Evolutionary conservation across 2,113 vertebrate species (phyloP).

Genomic region (Oenanthe melanoleuca): DNA sequence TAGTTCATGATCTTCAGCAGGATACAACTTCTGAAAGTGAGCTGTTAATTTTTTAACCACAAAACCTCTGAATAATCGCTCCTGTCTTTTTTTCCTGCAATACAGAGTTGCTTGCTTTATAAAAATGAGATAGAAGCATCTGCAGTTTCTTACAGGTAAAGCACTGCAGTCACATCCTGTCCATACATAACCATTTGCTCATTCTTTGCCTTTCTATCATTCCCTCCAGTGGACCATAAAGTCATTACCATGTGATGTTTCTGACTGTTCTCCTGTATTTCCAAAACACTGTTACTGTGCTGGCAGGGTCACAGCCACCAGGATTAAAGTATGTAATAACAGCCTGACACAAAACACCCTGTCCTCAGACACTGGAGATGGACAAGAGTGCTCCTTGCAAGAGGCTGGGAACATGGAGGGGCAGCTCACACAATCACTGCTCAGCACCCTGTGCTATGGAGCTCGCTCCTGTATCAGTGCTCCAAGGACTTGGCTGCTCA

Average conservation of each 20-base stretch:
- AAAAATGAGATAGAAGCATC: neutral
- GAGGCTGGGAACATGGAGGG: neutral
- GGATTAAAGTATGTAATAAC: neutral
- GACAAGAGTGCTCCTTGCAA: neutral
- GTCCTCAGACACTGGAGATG: neutral
- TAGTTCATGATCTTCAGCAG: neutral
- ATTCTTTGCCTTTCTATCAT: neutral
- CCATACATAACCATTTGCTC: neutral
- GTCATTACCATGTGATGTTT: neutral
- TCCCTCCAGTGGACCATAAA: neutral
- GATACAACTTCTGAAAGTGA: neutral
- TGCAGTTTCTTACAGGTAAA: neutral
- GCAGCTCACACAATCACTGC: neutral
- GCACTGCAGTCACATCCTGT: neutral
- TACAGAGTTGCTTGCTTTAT: neutral
- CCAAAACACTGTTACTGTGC: neutral
- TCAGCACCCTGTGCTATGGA: neutral
- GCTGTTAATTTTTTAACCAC: neutral
- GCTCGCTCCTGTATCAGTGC: neutral
- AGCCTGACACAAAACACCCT: neutral
- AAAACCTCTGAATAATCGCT: neutral
- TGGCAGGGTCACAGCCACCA: neutral
- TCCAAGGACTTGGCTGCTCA: neutral
- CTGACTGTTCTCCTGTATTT: neutral
- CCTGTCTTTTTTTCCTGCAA: neutral